A percentile compares a stretch with the other conserved stretches of the same genome.
Evolutionary conservation across 2,113 vertebrate genomes (phyloP).

Genomic region (Cavia aperea): DNA sequence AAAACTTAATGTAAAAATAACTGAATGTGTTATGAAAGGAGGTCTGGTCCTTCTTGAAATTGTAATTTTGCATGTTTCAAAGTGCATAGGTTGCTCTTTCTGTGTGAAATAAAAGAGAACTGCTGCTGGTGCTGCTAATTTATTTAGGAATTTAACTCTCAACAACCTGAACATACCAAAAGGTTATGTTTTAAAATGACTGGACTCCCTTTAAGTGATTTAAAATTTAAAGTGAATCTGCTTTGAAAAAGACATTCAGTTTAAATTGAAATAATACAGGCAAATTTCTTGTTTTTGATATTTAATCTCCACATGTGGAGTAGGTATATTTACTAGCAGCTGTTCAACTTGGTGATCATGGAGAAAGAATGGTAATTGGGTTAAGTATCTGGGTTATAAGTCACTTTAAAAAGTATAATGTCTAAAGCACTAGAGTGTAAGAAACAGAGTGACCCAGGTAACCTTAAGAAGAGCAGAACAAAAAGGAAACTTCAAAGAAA

Average conservation of each 20-base stretch:
- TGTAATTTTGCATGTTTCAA: slow-evolving; percentile 22
- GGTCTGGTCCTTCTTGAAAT: neutral
- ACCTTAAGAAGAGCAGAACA: neutral
- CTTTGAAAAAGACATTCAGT: neutral
- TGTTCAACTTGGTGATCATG: neutral
- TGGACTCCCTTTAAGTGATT: neutral
- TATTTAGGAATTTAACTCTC: neutral
- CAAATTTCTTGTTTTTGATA: neutral
- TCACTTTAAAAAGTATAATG: slow-evolving; percentile 1
- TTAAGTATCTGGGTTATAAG: neutral
- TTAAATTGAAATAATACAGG: slow-evolving; percentile 22
- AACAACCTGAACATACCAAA: neutral
- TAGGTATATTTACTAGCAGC: neutral
- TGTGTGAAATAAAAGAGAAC: neutral
- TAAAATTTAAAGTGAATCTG: neutral
- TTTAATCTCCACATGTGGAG: neutral
- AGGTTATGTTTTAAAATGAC: slow-evolving; percentile 5
- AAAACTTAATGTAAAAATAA: neutral
- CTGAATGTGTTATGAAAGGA: neutral
- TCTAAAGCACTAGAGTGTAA: neutral
- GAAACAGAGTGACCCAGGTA: neutral
- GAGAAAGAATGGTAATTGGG: neutral
- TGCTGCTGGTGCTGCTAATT: no score
- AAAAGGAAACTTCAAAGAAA: neutral
- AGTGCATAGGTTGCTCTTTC: neutral